Evolutionary conservation across 2,113 vertebrate genomes (phyloP), one percentile per base, ranked within the genome.

Genomic region (Myrmophylax atrothorax): DNA sequence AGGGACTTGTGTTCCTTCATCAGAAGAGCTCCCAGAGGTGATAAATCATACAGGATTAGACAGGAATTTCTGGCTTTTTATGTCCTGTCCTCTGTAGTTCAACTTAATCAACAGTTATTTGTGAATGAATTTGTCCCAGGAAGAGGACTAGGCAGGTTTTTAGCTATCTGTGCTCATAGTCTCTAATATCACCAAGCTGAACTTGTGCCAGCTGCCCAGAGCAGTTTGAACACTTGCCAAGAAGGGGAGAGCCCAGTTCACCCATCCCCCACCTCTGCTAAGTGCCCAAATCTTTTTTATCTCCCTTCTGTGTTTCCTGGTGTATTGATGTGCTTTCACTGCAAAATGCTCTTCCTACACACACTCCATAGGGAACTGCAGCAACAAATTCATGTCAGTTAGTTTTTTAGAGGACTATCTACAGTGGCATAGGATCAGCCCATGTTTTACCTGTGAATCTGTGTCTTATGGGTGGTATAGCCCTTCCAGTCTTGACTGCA

Each of bases 41-140:
- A 93, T 89, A 91, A 94, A 92, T 92, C 69, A 87, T 72, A 75
- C 44, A 72, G 29, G 26, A 84, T 47, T 84, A 75, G 38, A n/a
- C 42, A 59, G 35, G 59, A 80, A 26, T 84, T 90, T 90, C 56
- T 80, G 44, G 18, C 62, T 89, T 93, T 92, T 90, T 84, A 11
- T 77, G 49, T 92, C 1, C 0, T 77, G 49, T 92, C 1, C 0
- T 73, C 77, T 82, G 33, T 35, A 33, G 14, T 78, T 92, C 52
- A 84, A 37, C n/a, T 81, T 75, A 72, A 77, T 82, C 67, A 87
- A 38, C 24, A 62, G 10, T 67, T 77, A 62, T 52, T 84, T 78
- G 66, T 67, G 40, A 93, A 81, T 90, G 12, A 81, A 55, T 93
- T 77, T 89, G 17, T 80, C 44, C 60, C 47, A n/a, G 44, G 46